phyloP scores from a whole-genome alignment of 2,113 vertebrate genomes.

The Mesocricetus auratus region DNA sequence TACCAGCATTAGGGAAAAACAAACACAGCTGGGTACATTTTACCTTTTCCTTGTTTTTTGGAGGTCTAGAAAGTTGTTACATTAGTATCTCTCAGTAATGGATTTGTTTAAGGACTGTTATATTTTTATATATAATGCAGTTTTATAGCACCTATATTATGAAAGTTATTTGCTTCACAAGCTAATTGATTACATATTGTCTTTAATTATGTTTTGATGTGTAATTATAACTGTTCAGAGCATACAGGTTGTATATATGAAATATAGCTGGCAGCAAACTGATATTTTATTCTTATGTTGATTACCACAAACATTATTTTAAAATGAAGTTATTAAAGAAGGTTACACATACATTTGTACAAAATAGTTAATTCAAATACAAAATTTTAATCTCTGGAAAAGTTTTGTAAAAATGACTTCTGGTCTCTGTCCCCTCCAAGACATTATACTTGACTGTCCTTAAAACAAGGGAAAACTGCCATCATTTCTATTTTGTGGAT shows the following conservation, averaged over 20 bases:
- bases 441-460: slow-evolving; percentile 20
- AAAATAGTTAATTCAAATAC: background rate
- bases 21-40: background rate
- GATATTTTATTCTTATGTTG: slow-evolving; percentile 39
- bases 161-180: slow-evolving; percentile 40
- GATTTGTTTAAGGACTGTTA: slow-evolving; percentile 43
- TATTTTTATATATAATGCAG: background rate
- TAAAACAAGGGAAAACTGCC: background rate
- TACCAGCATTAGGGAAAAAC: background rate
- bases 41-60: slow-evolving; percentile 11
- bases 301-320: background rate
- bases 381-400: background rate
- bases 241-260: background rate
- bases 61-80: background rate
- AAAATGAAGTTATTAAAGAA: slow-evolving; percentile 2
- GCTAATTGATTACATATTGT: slow-evolving; percentile 2
- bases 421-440: background rate
- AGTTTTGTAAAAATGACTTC: slow-evolving; percentile 44
- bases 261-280: background rate
- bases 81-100: slow-evolving; percentile 24
- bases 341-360: background rate
- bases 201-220: slow-evolving; percentile 22
- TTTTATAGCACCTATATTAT: slow-evolving; percentile 12
- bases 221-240: background rate
- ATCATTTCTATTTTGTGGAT: slow-evolving; percentile 15